A percentile compares a stretch with the other conserved stretches of the same genome.
phyloP scores from a whole-genome alignment of 2,888 invertebrate species.

The Athrips mouffetella region DNA sequence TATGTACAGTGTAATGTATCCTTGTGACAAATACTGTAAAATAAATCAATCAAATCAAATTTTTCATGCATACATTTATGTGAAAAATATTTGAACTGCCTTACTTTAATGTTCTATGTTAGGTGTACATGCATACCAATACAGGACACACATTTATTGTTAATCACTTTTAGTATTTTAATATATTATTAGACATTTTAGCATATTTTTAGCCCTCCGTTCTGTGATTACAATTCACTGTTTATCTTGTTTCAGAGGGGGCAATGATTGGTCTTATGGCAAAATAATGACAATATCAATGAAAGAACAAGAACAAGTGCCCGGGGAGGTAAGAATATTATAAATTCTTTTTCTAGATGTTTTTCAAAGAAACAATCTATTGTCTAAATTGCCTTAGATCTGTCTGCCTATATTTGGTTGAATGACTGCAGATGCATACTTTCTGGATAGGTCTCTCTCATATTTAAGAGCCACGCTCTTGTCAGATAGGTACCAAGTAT shows the following conservation, averaged over 20 bases:
- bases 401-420: too few species aligned
- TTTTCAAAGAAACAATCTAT: too few species aligned
- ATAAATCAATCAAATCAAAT: neutral
- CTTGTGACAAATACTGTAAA: neutral
- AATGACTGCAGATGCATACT: too few species aligned
- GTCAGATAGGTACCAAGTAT: too few species aligned
- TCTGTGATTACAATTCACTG: neutral
- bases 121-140: neutral
- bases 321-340: constrained; percentile 61
- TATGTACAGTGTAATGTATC: neutral
- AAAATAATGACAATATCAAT: constrained; percentile 75
- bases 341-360: constrained; percentile 10
- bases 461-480: too few species aligned
- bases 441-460: too few species aligned
- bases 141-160: neutral
- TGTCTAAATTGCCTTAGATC: too few species aligned
- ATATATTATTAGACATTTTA: too few species aligned
- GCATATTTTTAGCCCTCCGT: too few species aligned
- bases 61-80: neutral
- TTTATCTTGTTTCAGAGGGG: constrained; percentile 38
- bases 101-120: too few species aligned
- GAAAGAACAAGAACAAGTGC: constrained; percentile 73
- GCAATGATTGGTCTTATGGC: constrained; percentile 64
- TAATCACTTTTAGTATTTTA: neutral
- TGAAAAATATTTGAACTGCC: neutral